A percentile compares a stretch with the other conserved stretches of the same genome.
These are phyloP conservation scores for Silvanus unidentatus DNA, from an alignment of 2,888 invertebrate genomes.

Conservation along the genomic window DNA sequence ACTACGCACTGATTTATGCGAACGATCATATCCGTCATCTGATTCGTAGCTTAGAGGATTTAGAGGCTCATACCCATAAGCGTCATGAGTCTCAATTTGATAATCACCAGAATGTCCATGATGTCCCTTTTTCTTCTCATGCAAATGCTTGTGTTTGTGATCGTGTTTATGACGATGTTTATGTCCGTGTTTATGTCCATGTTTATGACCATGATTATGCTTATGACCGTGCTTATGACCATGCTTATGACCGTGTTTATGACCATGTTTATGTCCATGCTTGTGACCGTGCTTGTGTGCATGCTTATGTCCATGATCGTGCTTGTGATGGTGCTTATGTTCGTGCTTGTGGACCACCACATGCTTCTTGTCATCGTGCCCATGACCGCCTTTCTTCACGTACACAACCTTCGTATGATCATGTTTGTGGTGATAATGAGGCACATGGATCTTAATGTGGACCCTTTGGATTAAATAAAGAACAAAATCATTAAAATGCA, in stretches of 20 bases:
- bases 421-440: slow-evolving; percentile 23
- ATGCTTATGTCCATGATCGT: slow-evolving; percentile 29
- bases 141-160: slow-evolving; percentile 15
- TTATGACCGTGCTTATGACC: slow-evolving; percentile 23
- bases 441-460: slow-evolving; percentile 29
- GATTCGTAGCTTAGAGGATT: slow-evolving; percentile 9
- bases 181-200: slow-evolving; percentile 20
- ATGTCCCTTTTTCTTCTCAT: slow-evolving; percentile 7
- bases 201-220: slow-evolving; percentile 21
- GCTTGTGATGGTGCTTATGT: slow-evolving; percentile 16
- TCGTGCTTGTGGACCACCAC: slow-evolving; percentile 54
- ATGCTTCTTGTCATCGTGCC: slow-evolving; percentile 52
- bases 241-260: slow-evolving; percentile 28
- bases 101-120: slow-evolving; percentile 5
- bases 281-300: slow-evolving; percentile 27
- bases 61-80: slow-evolving; percentile 1
- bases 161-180: slow-evolving; percentile 21
- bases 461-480: slow-evolving; percentile 27
- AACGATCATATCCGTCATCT: slow-evolving; percentile 17
- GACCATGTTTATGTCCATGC: slow-evolving; percentile 24
- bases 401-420: slow-evolving; percentile 19
- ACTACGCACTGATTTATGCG: slow-evolving; percentile 19
- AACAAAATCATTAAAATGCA: neutral
- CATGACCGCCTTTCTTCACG: slow-evolving; percentile 1
- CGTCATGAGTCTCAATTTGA: neutral